A percentile compares a stretch with the other conserved stretches of the same genome.
phyloP scores from a whole-genome alignment of 2,797 vertebrate species.

The Mus caroli region DNA sequence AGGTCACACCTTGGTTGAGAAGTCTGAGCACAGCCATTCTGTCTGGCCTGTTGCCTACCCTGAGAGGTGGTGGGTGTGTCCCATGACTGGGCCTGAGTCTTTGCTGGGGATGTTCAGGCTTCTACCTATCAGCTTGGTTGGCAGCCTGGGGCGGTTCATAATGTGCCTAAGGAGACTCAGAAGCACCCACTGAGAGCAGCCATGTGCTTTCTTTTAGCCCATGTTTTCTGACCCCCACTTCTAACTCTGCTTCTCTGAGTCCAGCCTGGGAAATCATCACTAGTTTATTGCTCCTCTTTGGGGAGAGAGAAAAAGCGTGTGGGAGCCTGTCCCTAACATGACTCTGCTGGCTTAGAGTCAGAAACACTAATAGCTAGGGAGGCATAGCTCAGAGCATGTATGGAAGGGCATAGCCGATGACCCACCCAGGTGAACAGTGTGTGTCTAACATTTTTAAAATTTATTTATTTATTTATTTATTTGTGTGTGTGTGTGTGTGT shows the following conservation, averaged over 20 bases:
- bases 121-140: background rate
- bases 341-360: background rate
- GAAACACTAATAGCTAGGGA: background rate
- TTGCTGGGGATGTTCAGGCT: slow-evolving; percentile 26
- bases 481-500: background rate
- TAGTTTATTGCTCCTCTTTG: background rate
- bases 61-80: background rate
- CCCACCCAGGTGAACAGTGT: background rate
- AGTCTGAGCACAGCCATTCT: slow-evolving; percentile 43
- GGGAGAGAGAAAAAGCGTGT: background rate
- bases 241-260: background rate
- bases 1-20: slow-evolving; percentile 21
- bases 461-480: background rate
- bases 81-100: background rate
- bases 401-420: background rate
- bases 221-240: background rate
- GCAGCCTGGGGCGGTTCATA: too few species aligned
- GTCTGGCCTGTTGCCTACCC: slow-evolving; percentile 40
- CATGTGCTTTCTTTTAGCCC: background rate
- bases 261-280: background rate
- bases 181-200: background rate
- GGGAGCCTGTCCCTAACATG: background rate
- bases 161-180: background rate
- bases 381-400: background rate
- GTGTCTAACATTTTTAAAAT: background rate